Percentiles rank a stretch among this genome's conserved stretches.
Evolutionary conservation across 1,140 invertebrate species (phyloP).

Genomic region (Drosophila mayri): DNA sequence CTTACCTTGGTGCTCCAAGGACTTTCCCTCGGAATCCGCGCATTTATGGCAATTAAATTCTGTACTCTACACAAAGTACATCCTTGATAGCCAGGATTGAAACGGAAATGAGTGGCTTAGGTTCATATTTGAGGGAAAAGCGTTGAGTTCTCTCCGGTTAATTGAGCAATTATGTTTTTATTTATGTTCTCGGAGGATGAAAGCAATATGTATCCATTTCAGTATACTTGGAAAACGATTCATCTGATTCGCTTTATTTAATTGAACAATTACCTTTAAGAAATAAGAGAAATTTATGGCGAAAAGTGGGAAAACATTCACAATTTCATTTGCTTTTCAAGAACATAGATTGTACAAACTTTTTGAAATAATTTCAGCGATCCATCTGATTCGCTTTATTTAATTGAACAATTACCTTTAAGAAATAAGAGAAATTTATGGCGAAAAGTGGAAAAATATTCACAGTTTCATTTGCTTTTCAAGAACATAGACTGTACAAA

Average conservation of each 20-base stretch:
- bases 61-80: slow-evolving; percentile 16
- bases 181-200: not conserved
- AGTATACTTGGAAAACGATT: not conserved
- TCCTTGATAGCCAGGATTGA: not conserved
- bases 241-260: slow-evolving; percentile 6
- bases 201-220: slow-evolving; percentile 13
- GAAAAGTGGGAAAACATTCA: too few species aligned
- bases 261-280: not conserved
- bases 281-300: not conserved
- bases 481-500: not conserved
- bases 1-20: slow-evolving; percentile 23
- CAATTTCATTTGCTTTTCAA: not conserved
- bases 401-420: not conserved
- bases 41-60: slow-evolving; percentile 70
- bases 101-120: not conserved
- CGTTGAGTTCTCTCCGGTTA: slow-evolving; percentile 9
- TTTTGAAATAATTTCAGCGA: not conserved
- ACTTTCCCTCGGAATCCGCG: slow-evolving; percentile 6
- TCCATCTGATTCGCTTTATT: too few species aligned
- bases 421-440: not conserved
- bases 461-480: too few species aligned
- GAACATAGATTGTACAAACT: not conserved
- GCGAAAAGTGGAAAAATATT: too few species aligned
- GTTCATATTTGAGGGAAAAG: not conserved
- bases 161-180: slow-evolving; percentile 48